A percentile compares a stretch with the other conserved stretches of the same genome.
These are phyloP conservation scores for Notamacropus eugenii DNA, from an alignment of 2,797 vertebrate species.

Conservation along the genomic window DNA sequence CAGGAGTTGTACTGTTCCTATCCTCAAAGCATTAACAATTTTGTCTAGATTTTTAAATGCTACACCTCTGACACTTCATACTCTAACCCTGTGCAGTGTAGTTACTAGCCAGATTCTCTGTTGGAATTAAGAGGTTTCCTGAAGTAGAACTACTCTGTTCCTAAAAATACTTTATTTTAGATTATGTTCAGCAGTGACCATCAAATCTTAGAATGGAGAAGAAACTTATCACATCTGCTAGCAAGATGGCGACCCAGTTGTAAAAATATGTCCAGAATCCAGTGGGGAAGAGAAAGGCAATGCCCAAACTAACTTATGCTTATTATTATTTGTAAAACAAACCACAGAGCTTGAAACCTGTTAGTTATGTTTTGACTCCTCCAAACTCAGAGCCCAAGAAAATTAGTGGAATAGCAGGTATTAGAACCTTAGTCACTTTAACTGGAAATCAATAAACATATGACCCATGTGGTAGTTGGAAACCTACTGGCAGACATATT, in stretches of 20 bases:
- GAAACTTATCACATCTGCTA: conserved; percentile 69
- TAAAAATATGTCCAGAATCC: conserved; percentile 66
- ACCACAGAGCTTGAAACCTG: conserved; percentile 69
- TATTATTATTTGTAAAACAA: conserved; percentile 59
- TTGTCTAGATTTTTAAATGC: conserved; percentile 49
- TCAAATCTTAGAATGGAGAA: conserved; percentile 51
- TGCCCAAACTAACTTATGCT: conserved; percentile 53
- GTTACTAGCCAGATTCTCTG: conserved; percentile 19
- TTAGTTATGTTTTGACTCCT: conserved; percentile 75
- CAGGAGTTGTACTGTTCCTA: conserved; percentile 57
- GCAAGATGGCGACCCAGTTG: conserved; percentile 70
- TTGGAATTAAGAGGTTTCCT: conserved; percentile 38
- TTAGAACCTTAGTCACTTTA: conserved; percentile 37
- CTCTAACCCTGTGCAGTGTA: neutral
- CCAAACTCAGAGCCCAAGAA: conserved; percentile 55
- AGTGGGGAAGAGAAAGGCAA: conserved; percentile 34
- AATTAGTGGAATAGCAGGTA: conserved; percentile 54
- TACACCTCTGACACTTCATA: conserved; percentile 35
- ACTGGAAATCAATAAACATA: conserved; percentile 45
- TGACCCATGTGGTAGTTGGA: conserved; percentile 9
- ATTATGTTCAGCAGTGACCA: conserved; percentile 47
- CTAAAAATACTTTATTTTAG: neutral
- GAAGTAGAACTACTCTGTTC: neutral
- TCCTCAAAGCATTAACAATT: conserved; percentile 55
- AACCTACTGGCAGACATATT: conserved; percentile 25